Conservation (phyloP, 1,140 invertebrate species). For the Magallana ariakensis region DNA sequence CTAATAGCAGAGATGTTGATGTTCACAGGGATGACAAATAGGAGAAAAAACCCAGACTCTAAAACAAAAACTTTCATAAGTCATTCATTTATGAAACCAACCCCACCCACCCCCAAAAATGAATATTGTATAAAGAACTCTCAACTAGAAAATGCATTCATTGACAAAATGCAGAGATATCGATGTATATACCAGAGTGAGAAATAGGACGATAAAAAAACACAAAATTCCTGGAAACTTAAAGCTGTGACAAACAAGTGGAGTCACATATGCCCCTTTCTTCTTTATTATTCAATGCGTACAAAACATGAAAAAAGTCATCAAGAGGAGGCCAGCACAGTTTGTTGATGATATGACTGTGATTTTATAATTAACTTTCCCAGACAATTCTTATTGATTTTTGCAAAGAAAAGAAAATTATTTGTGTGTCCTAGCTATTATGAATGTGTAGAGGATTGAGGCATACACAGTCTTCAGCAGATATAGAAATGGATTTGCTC, state of each 20-base stretch:
- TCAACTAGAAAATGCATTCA: background rate
- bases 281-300: background rate
- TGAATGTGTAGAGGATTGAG: slow-evolving; percentile 33
- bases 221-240: too few species aligned
- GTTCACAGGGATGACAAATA: too few species aligned
- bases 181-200: background rate
- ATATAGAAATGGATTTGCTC: slow-evolving; percentile 37
- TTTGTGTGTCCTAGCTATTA: slow-evolving; percentile 39
- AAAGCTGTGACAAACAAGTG: slow-evolving; percentile 6
- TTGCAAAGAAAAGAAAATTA: slow-evolving; percentile 48
- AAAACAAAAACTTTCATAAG: too few species aligned
- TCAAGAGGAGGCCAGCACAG: slow-evolving; percentile 26
- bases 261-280: background rate
- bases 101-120: too few species aligned
- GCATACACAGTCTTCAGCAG: slow-evolving; percentile 18
- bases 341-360: slow-evolving; percentile 34
- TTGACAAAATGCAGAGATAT: background rate
- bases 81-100: too few species aligned
- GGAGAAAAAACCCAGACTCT: too few species aligned
- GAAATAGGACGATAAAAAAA: background rate
- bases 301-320: slow-evolving; percentile 30
- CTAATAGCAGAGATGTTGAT: too few species aligned
- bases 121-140: too few species aligned
- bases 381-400: slow-evolving; percentile 50
- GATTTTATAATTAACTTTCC: slow-evolving; percentile 48